Evolutionary conservation across 2,888 invertebrate species (phyloP).

Genomic region (Tineola bisselliella): DNA sequence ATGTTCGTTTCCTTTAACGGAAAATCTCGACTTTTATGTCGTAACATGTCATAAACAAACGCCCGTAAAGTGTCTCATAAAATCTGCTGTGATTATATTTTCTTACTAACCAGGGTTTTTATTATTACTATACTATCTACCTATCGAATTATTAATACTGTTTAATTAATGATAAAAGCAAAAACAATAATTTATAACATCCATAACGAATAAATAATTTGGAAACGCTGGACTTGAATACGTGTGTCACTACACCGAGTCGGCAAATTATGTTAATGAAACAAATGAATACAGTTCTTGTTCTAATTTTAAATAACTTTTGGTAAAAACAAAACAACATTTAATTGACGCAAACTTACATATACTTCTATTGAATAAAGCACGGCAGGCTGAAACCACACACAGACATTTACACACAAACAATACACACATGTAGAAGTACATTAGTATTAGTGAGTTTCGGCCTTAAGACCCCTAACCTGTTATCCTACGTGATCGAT

Average conservation of each 20-base stretch:
- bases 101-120: no score
- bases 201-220: no score
- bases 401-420: slow-evolving; percentile 21
- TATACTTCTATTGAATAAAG: slow-evolving; percentile 24
- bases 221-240: no score
- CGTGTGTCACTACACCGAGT: no score
- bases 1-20: slow-evolving; percentile 43
- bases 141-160: no score
- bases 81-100: slow-evolving; percentile 29
- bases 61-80: slow-evolving; percentile 51
- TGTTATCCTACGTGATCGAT: neutral
- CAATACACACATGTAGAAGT: slow-evolving; percentile 20
- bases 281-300: no score
- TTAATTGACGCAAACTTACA: slow-evolving; percentile 32
- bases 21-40: slow-evolving; percentile 61
- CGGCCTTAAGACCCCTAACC: slow-evolving; percentile 36
- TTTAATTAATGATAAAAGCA: no score
- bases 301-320: neutral
- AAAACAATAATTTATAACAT: no score
- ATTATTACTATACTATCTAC: no score
- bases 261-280: no score
- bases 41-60: slow-evolving; percentile 56
- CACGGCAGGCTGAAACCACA: slow-evolving; percentile 21
- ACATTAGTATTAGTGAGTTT: slow-evolving; percentile 57
- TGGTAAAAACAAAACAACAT: slow-evolving; percentile 23